Percentiles rank a stretch among this genome's conserved stretches.
phyloP scores from a whole-genome alignment of 2,797 vertebrate species.

The Peromyscus attwateri region DNA sequence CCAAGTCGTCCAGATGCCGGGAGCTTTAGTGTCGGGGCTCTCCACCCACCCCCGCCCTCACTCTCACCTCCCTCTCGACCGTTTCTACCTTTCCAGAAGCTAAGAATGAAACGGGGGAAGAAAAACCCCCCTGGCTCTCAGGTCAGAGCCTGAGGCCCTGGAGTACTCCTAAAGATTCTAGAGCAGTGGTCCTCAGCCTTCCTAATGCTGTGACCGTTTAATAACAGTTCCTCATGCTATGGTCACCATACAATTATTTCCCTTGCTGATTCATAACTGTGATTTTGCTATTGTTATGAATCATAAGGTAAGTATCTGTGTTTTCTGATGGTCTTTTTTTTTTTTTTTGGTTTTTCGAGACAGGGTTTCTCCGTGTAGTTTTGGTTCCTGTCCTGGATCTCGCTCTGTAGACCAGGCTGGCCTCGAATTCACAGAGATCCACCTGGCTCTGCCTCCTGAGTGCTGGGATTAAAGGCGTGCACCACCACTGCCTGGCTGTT shows the following conservation, averaged over 20 bases:
- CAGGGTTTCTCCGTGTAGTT: no score
- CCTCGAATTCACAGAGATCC: no score
- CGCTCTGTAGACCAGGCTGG: no score
- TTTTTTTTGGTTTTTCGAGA: no score
- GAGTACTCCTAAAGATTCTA: background rate
- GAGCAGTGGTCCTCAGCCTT: background rate
- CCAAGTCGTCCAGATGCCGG: background rate
- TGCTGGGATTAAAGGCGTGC: no score
- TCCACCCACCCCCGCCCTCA: background rate
- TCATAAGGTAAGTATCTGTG: background rate
- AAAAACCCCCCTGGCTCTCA: background rate
- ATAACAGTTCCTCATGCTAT: no score
- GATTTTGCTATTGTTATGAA: background rate
- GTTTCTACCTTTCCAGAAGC: conserved; percentile 38
- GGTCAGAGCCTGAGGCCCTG: background rate
- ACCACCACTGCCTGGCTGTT: no score
- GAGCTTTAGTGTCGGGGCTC: background rate
- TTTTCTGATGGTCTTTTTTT: background rate
- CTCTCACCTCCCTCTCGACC: background rate
- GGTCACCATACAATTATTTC: background rate
- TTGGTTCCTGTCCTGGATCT: no score
- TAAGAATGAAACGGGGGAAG: background rate
- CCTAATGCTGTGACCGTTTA: background rate
- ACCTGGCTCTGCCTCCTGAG: no score
- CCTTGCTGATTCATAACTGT: background rate